These are phyloP conservation scores for Lagria hirta DNA, from an alignment of 2,888 invertebrate species.

Conservation along the genomic window DNA sequence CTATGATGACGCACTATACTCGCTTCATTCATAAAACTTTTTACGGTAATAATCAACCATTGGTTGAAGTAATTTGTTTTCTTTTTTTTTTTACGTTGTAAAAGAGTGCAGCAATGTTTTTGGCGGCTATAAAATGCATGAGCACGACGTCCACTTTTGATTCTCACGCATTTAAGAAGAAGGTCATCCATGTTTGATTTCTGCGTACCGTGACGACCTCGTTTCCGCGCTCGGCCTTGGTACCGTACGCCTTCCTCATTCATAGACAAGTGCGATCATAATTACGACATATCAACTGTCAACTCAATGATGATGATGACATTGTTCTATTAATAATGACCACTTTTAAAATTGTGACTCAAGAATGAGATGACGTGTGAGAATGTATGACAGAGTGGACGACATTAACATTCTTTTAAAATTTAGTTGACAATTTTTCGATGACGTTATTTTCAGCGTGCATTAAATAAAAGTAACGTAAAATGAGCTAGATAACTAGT, in stretches of 20 bases:
- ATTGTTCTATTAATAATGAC: slow-evolving; percentile 11
- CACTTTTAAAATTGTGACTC: slow-evolving; percentile 11
- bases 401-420: slow-evolving; percentile 10
- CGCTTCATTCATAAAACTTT: slow-evolving; percentile 28
- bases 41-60: background rate
- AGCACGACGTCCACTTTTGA: background rate
- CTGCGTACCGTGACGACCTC: slow-evolving; percentile 33
- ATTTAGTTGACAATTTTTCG: slow-evolving; percentile 13
- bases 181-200: slow-evolving; percentile 29
- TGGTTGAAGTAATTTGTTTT: slow-evolving; percentile 9
- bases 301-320: slow-evolving; percentile 5
- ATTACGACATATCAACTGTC: slow-evolving; percentile 17
- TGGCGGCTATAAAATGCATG: background rate
- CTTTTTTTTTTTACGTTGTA: slow-evolving; percentile 3
- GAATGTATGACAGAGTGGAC: slow-evolving; percentile 5
- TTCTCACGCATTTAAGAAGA: slow-evolving; percentile 14
- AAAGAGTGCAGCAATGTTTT: too few relatives aligned
- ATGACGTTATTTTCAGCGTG: slow-evolving; percentile 32
- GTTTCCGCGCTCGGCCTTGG: slow-evolving; percentile 30
- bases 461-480: slow-evolving; percentile 35
- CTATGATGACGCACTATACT: slow-evolving; percentile 32
- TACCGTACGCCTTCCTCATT: slow-evolving; percentile 27
- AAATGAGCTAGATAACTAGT: slow-evolving; percentile 22
- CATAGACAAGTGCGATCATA: slow-evolving; percentile 26
- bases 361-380: slow-evolving; percentile 5